Conservation (phyloP, 2,797 vertebrate genomes). For the Microcaecilia unicolor region DNA sequence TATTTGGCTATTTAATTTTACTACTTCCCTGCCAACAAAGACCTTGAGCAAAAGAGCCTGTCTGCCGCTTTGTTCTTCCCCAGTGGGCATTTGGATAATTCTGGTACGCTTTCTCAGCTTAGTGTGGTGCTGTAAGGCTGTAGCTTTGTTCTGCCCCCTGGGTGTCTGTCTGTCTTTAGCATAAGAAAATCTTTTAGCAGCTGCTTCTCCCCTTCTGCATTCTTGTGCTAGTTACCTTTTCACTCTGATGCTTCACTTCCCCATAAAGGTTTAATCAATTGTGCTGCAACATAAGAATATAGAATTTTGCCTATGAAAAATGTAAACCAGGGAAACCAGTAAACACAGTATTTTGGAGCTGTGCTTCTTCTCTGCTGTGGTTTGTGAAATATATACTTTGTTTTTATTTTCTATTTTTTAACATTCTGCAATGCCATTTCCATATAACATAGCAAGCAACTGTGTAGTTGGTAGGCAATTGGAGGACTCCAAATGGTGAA, state of each 20-base stretch:
- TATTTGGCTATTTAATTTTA: constrained; percentile 52
- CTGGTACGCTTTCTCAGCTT: constrained; percentile 43
- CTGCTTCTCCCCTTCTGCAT: constrained; percentile 37
- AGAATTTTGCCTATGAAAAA: no score
- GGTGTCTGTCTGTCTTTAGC: constrained; percentile 51
- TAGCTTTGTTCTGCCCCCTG: constrained; percentile 48
- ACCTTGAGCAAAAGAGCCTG: constrained; percentile 31
- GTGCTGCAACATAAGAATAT: no score
- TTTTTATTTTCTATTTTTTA: constrained; percentile 29
- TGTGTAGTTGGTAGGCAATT: no score
- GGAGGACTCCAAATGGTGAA: background rate
- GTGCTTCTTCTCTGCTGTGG: constrained; percentile 23
- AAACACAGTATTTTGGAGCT: constrained; percentile 15
- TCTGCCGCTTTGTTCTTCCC: constrained; percentile 44
- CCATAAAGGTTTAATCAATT: constrained; percentile 7
- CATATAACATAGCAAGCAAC: constrained; percentile 22
- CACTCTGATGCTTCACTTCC: constrained; percentile 25
- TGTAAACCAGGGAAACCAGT: no score
- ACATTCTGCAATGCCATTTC: constrained; percentile 35
- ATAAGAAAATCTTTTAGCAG: constrained; percentile 35
- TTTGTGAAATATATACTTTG: constrained; percentile 25
- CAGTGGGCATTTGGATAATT: constrained; percentile 41
- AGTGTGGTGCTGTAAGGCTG: constrained; percentile 44
- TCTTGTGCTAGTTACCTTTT: constrained; percentile 33
- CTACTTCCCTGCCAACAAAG: constrained; percentile 46